Percentiles rank a stretch among this genome's conserved stretches.
Evolutionary conservation across 2,113 vertebrate species (phyloP).

Genomic region (Urocolius indicus): DNA sequence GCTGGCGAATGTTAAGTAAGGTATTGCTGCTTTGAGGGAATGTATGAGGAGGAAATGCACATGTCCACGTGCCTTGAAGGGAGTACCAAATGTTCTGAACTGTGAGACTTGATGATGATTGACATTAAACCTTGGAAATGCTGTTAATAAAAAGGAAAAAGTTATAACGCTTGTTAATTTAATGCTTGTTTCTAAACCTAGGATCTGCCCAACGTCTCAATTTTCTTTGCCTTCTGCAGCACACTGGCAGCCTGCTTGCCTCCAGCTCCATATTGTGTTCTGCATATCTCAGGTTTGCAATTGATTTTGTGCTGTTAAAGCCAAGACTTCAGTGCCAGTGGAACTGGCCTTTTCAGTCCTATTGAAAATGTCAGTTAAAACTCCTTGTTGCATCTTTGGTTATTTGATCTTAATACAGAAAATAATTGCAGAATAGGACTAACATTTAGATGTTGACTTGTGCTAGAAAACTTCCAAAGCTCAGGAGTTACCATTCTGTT

Average conservation of each 20-base stretch:
- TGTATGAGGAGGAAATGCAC: not conserved
- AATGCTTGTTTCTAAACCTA: not conserved
- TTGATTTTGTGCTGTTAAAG: not conserved
- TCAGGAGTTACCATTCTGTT: not conserved
- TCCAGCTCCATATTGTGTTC: not conserved
- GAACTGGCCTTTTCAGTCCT: not conserved
- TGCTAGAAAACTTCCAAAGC: not conserved
- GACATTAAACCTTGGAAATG: not conserved
- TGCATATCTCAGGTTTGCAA: not conserved
- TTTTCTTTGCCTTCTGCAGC: not conserved
- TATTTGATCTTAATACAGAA: not conserved
- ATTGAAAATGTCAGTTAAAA: not conserved
- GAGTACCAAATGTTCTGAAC: not conserved
- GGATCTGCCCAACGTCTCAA: not conserved
- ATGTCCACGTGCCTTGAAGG: not conserved
- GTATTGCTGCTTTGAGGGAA: not conserved
- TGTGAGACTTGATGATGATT: not conserved
- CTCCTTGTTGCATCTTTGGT: not conserved
- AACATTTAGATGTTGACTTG: not conserved
- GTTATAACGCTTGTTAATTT: not conserved
- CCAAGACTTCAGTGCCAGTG: not conserved
- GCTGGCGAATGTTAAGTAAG: slow-evolving; percentile 4
- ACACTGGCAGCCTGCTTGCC: not conserved
- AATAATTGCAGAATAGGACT: not conserved
- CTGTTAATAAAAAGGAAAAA: not conserved